Conservation (phyloP, 2,888 invertebrate species). For the Cantharis flavilabris region DNA sequence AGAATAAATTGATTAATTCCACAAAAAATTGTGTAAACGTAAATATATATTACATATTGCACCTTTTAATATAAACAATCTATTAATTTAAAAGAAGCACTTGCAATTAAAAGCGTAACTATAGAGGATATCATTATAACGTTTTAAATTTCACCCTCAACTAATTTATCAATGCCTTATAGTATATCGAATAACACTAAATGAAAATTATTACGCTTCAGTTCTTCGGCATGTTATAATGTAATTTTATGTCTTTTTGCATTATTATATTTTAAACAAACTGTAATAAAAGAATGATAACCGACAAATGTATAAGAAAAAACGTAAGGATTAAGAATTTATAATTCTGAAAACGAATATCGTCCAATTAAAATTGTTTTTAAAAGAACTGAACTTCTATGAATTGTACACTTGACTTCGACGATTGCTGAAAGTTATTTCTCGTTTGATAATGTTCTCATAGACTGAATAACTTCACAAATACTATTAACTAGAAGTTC, state of each 20-base stretch:
- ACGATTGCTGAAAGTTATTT: background rate
- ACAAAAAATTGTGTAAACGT: background rate
- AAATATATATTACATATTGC: background rate
- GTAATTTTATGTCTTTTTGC: background rate
- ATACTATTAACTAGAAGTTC: background rate
- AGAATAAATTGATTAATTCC: background rate
- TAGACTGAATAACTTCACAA: background rate
- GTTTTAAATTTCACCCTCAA: conserved; percentile 19
- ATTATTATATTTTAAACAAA: background rate
- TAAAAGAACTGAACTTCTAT: background rate
- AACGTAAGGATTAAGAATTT: background rate
- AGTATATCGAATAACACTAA: conserved; percentile 17
- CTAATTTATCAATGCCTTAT: conserved; percentile 16
- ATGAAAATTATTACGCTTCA: conserved; percentile 19
- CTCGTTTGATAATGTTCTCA: background rate
- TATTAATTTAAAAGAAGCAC: conserved; percentile 5
- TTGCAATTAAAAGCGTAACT: conserved; percentile 8
- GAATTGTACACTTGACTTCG: background rate
- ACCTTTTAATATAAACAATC: background rate
- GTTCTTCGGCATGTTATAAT: background rate
- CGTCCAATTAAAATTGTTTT: background rate
- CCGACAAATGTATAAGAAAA: background rate
- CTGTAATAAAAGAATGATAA: background rate
- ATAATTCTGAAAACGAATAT: background rate
- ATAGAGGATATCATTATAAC: conserved; percentile 16